Percentiles rank a stretch among this genome's conserved stretches.
These are phyloP conservation scores for Nesogale talazaci DNA, from an alignment of 2,113 vertebrate species.

Conservation along the genomic window DNA sequence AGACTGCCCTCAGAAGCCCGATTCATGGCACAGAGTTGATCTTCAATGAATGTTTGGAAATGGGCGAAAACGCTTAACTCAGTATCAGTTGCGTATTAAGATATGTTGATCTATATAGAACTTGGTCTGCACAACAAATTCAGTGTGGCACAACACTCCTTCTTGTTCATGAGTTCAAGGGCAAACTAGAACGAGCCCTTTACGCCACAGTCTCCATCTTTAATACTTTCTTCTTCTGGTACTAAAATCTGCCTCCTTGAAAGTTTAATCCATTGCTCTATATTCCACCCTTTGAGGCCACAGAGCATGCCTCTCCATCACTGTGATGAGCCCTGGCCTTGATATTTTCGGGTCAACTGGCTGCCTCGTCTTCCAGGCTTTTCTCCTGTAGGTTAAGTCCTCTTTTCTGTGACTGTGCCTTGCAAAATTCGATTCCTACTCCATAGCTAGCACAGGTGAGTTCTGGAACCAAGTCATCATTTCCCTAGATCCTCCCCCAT, in stretches of 20 bases:
- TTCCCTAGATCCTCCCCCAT: neutral
- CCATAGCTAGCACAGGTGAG: neutral
- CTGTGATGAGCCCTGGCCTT: neutral
- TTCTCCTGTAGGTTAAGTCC: neutral
- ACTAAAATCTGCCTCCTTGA: conserved; percentile 9
- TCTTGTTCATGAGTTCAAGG: too few species aligned
- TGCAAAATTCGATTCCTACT: too few species aligned
- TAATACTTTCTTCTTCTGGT: conserved; percentile 3
- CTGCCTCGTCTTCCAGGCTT: neutral
- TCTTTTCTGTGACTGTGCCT: neutral
- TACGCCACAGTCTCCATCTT: neutral
- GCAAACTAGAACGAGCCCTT: too few species aligned
- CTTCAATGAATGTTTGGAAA: neutral
- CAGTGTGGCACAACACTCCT: too few species aligned
- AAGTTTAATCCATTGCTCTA: conserved; percentile 10
- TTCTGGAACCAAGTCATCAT: neutral
- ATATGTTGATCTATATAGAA: too few species aligned
- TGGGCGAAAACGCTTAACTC: neutral
- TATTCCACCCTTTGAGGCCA: neutral
- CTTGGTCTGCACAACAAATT: too few species aligned
- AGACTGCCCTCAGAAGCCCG: neutral
- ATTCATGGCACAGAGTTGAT: neutral
- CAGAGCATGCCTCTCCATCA: neutral
- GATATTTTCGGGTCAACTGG: conserved; percentile 25
- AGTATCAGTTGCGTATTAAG: conserved; percentile 7